These are phyloP conservation scores for Siphonodentalium dalli DNA, from an alignment of 2,888 invertebrate genomes.

Conservation along the genomic window DNA sequence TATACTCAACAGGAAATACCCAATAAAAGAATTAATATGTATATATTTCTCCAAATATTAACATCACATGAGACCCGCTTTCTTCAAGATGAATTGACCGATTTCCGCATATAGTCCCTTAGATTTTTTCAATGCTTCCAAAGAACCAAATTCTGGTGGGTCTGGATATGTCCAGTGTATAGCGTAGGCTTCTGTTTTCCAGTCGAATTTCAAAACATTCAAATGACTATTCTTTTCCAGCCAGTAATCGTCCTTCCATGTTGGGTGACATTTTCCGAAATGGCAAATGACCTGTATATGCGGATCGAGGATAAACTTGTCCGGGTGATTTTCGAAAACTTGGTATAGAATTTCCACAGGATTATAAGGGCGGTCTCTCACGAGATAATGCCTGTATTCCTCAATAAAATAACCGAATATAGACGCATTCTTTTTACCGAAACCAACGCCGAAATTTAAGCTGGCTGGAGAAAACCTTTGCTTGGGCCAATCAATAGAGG, in stretches of 20 bases:
- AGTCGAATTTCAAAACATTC: constrained; percentile 36
- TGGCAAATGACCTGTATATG: constrained; percentile 53
- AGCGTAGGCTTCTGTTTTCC: constrained; percentile 44
- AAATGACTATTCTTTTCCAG: constrained; percentile 37
- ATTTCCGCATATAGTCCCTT: constrained; percentile 40
- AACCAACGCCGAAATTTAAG: constrained; percentile 36
- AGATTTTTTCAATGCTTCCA: constrained; percentile 27
- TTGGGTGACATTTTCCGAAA: constrained; percentile 43
- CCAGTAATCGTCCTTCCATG: constrained; percentile 38
- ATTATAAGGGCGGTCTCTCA: constrained; percentile 32
- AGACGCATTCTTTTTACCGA: constrained; percentile 36
- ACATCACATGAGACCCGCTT: no score
- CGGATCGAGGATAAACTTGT: constrained; percentile 39
- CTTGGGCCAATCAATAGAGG: constrained; percentile 46
- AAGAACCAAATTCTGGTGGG: constrained; percentile 35
- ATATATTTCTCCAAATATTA: no score
- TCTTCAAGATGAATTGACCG: constrained; percentile 37
- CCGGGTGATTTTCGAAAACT: constrained; percentile 45
- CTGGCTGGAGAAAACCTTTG: constrained; percentile 38
- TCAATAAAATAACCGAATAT: constrained; percentile 31
- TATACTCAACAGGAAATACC: no score
- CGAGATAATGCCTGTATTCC: constrained; percentile 30
- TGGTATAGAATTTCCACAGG: constrained; percentile 34
- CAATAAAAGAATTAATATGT: no score
- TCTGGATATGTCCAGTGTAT: no score